Conservation (phyloP, 1,140 invertebrate species). For the Uloborus diversus region DNA sequence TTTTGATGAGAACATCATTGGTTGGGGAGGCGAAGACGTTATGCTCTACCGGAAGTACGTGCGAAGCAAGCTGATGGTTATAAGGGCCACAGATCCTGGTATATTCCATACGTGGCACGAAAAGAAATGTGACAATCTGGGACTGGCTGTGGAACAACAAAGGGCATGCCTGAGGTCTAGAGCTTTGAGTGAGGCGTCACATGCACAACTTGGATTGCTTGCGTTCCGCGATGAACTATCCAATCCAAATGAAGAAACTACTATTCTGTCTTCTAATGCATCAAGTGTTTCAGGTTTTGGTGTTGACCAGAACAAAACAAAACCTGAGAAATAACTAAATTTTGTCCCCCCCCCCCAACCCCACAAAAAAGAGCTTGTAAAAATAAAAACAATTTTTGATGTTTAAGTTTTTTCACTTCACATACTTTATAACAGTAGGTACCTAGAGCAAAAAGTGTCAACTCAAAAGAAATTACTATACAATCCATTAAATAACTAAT, state of each 20-base stretch:
- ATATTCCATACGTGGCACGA: slow-evolving; percentile 87
- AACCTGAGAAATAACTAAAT: no score
- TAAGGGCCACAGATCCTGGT: slow-evolving; percentile 81
- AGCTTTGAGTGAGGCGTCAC: slow-evolving; percentile 82
- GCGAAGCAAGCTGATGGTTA: slow-evolving; percentile 73
- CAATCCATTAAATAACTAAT: no score
- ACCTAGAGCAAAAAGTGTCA: no score
- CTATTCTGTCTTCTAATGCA: no score
- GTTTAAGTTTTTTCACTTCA: no score
- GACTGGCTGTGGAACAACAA: slow-evolving; percentile 77
- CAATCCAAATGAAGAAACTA: slow-evolving; percentile 50
- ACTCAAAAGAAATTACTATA: no score
- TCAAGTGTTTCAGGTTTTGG: no score
- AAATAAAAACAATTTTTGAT: no score
- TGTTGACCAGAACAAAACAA: no score
- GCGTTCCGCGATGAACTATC: slow-evolving; percentile 81
- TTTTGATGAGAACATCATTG: slow-evolving; percentile 77
- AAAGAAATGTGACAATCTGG: slow-evolving; percentile 72
- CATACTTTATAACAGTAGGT: no score
- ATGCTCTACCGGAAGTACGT: slow-evolving; percentile 81
- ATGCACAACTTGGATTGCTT: slow-evolving; percentile 80
- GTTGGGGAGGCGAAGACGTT: slow-evolving; percentile 85
- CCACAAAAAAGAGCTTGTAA: no score
- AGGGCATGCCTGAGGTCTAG: slow-evolving; percentile 79
- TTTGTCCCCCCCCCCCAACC: no score